Evolutionary conservation across 2,113 vertebrate genomes (phyloP).

Genomic region (Nestor notabilis): DNA sequence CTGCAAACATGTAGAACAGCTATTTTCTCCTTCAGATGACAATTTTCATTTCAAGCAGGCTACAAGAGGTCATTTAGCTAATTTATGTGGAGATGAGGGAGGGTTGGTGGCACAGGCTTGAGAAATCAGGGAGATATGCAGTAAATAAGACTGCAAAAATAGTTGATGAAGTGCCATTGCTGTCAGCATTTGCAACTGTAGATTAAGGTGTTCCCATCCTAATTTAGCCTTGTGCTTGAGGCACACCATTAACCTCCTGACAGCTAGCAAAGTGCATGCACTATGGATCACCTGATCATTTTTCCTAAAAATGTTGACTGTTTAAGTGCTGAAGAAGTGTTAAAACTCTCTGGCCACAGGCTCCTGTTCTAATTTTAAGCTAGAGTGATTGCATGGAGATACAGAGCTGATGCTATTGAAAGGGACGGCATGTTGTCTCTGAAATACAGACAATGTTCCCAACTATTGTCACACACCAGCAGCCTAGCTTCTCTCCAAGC

Average conservation of each 20-base stretch:
- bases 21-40: constrained; percentile 42
- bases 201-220: constrained; percentile 39
- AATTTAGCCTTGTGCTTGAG: constrained; percentile 40
- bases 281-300: not conserved
- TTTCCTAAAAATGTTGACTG: constrained; percentile 25
- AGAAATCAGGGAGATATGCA: constrained; percentile 5
- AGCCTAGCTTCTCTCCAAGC: constrained; percentile 28
- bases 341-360: not conserved
- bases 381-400: not conserved
- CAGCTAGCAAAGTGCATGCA: constrained; percentile 5
- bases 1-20: constrained; percentile 21
- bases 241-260: constrained; percentile 58
- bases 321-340: constrained; percentile 23
- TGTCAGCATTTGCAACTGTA: constrained; percentile 55
- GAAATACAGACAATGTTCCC: constrained; percentile 12
- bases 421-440: not conserved
- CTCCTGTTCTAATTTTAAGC: constrained; percentile 40
- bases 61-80: constrained; percentile 54
- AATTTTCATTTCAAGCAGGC: constrained; percentile 49
- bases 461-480: constrained; percentile 18
- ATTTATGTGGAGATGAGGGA: constrained; percentile 47
- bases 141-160: constrained; percentile 61
- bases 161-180: constrained; percentile 20
- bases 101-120: not conserved
- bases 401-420: not conserved